phyloP scores from a whole-genome alignment of 1,140 invertebrate genomes.

The Heliconius melpomene region DNA sequence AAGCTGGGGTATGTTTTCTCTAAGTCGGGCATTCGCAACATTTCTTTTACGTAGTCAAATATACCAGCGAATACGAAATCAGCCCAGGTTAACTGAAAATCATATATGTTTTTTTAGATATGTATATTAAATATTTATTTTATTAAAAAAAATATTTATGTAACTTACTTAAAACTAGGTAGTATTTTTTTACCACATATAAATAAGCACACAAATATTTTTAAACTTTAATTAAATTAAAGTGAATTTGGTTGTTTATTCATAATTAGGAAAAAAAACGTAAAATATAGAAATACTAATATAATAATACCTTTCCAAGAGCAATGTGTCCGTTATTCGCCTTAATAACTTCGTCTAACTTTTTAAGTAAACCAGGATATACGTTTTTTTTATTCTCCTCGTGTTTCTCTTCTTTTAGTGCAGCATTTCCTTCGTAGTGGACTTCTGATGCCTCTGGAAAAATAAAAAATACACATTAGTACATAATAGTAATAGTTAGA shows the following conservation, averaged over 20 bases:
- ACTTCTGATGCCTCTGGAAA: slow-evolving; percentile 49
- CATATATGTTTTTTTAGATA: too few relatives aligned
- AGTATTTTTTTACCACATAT: too few relatives aligned
- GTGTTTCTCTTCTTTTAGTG: slow-evolving; percentile 51
- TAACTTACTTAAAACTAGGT: too few relatives aligned
- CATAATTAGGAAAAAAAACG: too few relatives aligned
- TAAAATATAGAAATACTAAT: slow-evolving; percentile 34
- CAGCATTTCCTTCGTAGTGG: slow-evolving; percentile 54
- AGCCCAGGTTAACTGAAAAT: slow-evolving; percentile 84
- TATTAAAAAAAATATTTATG: too few relatives aligned
- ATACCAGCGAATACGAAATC: slow-evolving; percentile 84
- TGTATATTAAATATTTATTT: too few relatives aligned
- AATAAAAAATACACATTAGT: too few relatives aligned
- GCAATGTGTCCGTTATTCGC: slow-evolving; percentile 81
- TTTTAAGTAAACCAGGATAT: slow-evolving; percentile 49
- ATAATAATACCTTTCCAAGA: slow-evolving; percentile 82
- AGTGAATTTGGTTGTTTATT: too few relatives aligned
- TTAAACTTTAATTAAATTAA: too few relatives aligned
- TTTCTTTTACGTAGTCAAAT: slow-evolving; percentile 82
- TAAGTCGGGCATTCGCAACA: slow-evolving; percentile 82
- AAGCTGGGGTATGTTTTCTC: slow-evolving; percentile 72
- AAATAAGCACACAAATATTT: too few relatives aligned
- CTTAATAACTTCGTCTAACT: slow-evolving; percentile 54
- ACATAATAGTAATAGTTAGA: too few relatives aligned
- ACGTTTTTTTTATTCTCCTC: slow-evolving; percentile 50